Evolutionary conservation across 2,888 invertebrate species (phyloP), one percentile per base, ranked within the genome.

Genomic region (Alloscopus bannaensis): DNA sequence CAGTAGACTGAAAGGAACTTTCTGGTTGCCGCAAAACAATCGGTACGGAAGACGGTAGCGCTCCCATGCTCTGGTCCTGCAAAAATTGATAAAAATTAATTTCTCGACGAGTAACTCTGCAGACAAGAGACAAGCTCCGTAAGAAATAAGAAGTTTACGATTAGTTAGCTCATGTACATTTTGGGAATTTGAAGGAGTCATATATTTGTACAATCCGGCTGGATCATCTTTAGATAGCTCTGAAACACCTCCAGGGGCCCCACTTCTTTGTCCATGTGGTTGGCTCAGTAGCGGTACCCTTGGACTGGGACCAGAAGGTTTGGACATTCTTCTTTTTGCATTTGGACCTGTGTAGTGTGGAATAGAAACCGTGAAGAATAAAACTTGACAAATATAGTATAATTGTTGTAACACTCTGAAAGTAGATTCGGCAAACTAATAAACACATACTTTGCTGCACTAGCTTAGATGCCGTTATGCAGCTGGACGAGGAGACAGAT

Each of bases 381-480:
- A 36, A 6, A 36, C 13, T 24, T 20, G 52, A 22, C 24, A 22
- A 52, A 22, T 22, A 52, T 6, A n/a, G n/a, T n/a, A n/a, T n/a
- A n/a, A n/a, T 47, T 47, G 13, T 36, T 36, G 6, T 36, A 13
- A 8, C 36, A 36, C 36, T 36, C 36, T 13, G 13, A 36, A 50
- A 50, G n/a, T 47, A n/a, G 47, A 47, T n/a, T 47, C 4, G 8
- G 11, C 47, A 47, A n/a, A n/a, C n/a, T n/a, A n/a, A 47, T 47
- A 20, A 0, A 72, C 26, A 59, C 18, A 47, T 78, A 83, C 83
- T 81, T 65, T 83, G 83, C 18, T 83, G 83, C 4, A 82, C 24
- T 8, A 83, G 22, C 26, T 83, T 69, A 4, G 83, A 83, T 0
- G 83, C 83, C 16, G 83, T 83, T 2, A 83, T 72, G 18, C 64